Percentiles rank a stretch among this genome's conserved stretches.
These are phyloP conservation scores for Phenganax marumi DNA, from an alignment of 92 coral and sea anemone genomes.

Conservation along the genomic window DNA sequence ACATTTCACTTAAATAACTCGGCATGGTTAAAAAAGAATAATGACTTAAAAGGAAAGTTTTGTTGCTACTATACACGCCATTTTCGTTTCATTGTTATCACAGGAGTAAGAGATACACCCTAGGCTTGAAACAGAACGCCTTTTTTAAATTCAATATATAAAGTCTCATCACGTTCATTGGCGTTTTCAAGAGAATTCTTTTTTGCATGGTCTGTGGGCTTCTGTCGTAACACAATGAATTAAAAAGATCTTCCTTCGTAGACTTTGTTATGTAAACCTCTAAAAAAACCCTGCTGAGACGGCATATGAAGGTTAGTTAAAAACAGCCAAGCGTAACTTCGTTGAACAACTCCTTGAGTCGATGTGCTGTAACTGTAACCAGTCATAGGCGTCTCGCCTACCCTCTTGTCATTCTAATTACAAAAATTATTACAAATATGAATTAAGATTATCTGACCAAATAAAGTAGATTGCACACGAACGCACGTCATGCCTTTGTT, in stretches of 20 bases:
- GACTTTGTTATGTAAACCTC: too few species aligned
- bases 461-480: neutral
- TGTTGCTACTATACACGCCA: slow-evolving; percentile 10
- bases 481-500: slow-evolving; percentile 3
- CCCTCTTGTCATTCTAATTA: neutral
- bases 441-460: slow-evolving; percentile 3
- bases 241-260: too few species aligned
- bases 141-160: neutral
- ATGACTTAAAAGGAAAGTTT: neutral
- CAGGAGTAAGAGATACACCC: too few species aligned
- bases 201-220: too few species aligned
- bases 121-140: neutral
- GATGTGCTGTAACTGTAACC: neutral
- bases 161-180: neutral
- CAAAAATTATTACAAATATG: neutral
- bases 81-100: neutral
- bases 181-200: too few species aligned
- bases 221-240: too few species aligned
- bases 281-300: too few species aligned
- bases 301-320: too few species aligned
- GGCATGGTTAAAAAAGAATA: neutral
- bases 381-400: neutral
- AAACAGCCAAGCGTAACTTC: too few species aligned
- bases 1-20: neutral
- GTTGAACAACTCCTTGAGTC: too few species aligned